Evolutionary conservation across 2,888 invertebrate genomes (phyloP), one percentile per base, ranked within the genome.

Genomic region (Euproctis similis): DNA sequence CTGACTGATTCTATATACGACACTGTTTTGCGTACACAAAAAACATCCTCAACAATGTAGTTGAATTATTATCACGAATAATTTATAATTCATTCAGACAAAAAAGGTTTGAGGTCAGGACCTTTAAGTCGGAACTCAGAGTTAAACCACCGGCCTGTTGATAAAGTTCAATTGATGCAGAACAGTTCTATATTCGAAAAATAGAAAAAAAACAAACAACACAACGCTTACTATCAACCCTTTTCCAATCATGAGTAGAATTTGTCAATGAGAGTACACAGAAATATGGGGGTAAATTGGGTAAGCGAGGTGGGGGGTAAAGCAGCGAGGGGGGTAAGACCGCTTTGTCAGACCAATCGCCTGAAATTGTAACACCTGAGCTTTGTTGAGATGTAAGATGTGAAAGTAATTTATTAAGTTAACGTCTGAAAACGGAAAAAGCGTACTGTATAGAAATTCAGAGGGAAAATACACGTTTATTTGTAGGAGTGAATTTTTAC

Each of bases 321-420:
- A 13, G 32, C 5, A n/a, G 25, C n/a, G 16, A 32, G 10, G 28
- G 31, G 32, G 28, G 34, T 12, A 37, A 36, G 43, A 39, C 46
- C 46, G 52, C 58, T 68, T 68, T 65, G 71, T 70, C 60, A 61
- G 58, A 34, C 46, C 63, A 63, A 66, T 60, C 57, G 58, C 46
- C 46, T 47, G 58, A 48, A 59, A 60, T 59, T 43, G 55, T 46
- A 53, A 52, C 74, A 75, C 73, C 77, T 74, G 75, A 58, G 64
- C 54, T 49, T 49, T 49, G 52, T 42, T 34, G 40, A 46, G 38
- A 49, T 46, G 58, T 50, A 58, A 60, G 61, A 62, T 52, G 58
- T 57, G 59, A 42, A 36, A 44, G 57, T 61, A 58, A 65, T 67
- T 63, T 65, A 66, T 72, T 66, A 69, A 67, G 51, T 52, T 46